Evolutionary conservation across 2,888 invertebrate species (phyloP), one percentile per base, ranked within the genome.

Genomic region (Pterobdella sp.): DNA sequence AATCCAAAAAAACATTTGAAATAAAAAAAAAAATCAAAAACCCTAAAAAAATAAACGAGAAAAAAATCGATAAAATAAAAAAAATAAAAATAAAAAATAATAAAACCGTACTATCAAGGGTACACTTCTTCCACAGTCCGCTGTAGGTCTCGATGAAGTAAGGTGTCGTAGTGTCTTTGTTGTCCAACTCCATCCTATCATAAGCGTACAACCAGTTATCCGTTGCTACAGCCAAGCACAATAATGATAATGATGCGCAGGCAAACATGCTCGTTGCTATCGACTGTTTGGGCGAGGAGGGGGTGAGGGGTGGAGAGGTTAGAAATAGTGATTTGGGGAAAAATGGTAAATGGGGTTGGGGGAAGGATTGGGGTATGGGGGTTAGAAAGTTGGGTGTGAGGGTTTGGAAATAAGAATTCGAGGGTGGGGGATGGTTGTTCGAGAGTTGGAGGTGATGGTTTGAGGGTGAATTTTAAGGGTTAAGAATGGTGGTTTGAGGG

Each of bases 201-300:
- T 71, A 52, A n/a, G 74, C 69, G 69, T 74, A 73, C 29, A 83
- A 79, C 83, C 83, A 83, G 78, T 82, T 82, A 76, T 83, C 83
- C 52, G 83, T 83, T 65, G 81, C 81, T 42, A 83, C 82, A 35
- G 82, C 82, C 26, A 83, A 81, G 74, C 82, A 82, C 36, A 83
- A 79, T 72, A 82, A 79, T 68, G 82, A 81, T 74, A 83, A 83
- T 49, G 83, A 82, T 31, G 81, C 81, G 78, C 82, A 82, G 7
- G 83, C 82, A 78, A 82, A 82, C 65, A 80, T 78, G 77, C 82
- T 82, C 72, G 83, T 83, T 81, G 81, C 81, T 65, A 82, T 77
- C 78, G 81, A 81, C 69, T 83, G 79, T 73, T 56, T 42, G 7
- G 49, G 49, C 22, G 49, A 14, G 7, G 49, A 14, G 7, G 49